Percentiles rank a stretch among this genome's conserved stretches.
phyloP scores from a whole-genome alignment of 2,888 invertebrate genomes.

The Cephus runcator region DNA sequence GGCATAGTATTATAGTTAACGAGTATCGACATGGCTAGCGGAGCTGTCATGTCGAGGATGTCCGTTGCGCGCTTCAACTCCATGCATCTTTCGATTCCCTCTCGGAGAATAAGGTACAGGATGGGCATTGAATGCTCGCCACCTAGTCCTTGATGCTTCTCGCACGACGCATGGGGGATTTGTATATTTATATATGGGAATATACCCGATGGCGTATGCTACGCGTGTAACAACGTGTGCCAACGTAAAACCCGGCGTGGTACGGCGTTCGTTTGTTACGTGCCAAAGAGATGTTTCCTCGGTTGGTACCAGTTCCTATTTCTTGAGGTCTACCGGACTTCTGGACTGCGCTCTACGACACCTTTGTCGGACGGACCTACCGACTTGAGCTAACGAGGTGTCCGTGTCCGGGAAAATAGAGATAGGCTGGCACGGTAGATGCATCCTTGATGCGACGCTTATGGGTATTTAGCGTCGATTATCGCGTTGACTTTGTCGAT shows the following conservation, averaged over 20 bases:
- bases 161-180: background rate
- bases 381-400: slow-evolving; percentile 35
- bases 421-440: background rate
- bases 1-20: slow-evolving; percentile 47
- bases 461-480: background rate
- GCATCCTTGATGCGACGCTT: background rate
- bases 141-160: slow-evolving; percentile 6
- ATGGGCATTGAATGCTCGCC: slow-evolving; percentile 20
- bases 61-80: slow-evolving; percentile 26
- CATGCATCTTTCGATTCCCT: slow-evolving; percentile 22
- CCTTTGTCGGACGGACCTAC: slow-evolving; percentile 25
- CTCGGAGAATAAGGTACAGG: slow-evolving; percentile 11
- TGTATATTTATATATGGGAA: background rate
- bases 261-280: background rate
- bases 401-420: slow-evolving; percentile 10
- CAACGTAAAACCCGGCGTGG: background rate
- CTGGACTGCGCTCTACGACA: background rate
- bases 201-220: background rate
- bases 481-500: background rate
- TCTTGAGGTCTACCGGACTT: background rate
- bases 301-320: background rate
- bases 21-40: slow-evolving; percentile 46
- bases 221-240: background rate
- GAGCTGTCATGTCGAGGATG: slow-evolving; percentile 49
- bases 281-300: background rate